Evolutionary conservation across 2,888 invertebrate species (phyloP), one percentile per base, ranked within the genome.

Genomic region (Ernsta delagoae): DNA sequence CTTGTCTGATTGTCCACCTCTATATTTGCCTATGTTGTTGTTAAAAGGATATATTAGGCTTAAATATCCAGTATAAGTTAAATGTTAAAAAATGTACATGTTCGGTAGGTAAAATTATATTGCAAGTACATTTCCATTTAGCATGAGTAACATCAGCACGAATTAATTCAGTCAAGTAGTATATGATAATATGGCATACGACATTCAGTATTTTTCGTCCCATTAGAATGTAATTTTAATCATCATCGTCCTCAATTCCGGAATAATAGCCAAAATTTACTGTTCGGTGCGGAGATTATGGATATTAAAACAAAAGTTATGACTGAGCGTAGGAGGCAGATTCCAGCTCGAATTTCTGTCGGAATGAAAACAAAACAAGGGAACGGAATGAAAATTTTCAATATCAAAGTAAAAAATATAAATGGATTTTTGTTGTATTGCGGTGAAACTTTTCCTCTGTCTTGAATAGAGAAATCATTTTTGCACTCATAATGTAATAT

Each of bases 231-330:
- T 36, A 63, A 54, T 63, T 54, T 59, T 59, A 59, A 50, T 65
- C 16, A 65, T 50, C 39, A 8, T 59, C 16, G 59, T 59, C 50
- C 50, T 24, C 50, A 59, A 34, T 54, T 53, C 53, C 31, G 41
- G 7, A 53, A 60, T 66, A 60, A 43, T 36, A 36, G 34, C 31
- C 16, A 31, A 34, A 48, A 62, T 62, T 68, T 48, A 62, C 57
- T 57, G 48, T 48, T 50, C 57, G 39, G 48, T 48, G 8, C 68
- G n/a, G 16, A n/a, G 48, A 57, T 62, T 39, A 62, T 56, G 56
- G 61, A 56, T 45, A 43, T 39, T 45, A 48, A 54, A 56, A 67
- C 61, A 56, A 53, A 53, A 50, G 48, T 66, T 66, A 53, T 34
- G 24, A 24, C 24, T 24, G 59, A 59, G 53, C 41, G 50, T 39